A percentile compares a stretch with the other conserved stretches of the same genome.
These are phyloP conservation scores for Clanis bilineata DNA, from an alignment of 2,888 invertebrate species.

Conservation along the genomic window DNA sequence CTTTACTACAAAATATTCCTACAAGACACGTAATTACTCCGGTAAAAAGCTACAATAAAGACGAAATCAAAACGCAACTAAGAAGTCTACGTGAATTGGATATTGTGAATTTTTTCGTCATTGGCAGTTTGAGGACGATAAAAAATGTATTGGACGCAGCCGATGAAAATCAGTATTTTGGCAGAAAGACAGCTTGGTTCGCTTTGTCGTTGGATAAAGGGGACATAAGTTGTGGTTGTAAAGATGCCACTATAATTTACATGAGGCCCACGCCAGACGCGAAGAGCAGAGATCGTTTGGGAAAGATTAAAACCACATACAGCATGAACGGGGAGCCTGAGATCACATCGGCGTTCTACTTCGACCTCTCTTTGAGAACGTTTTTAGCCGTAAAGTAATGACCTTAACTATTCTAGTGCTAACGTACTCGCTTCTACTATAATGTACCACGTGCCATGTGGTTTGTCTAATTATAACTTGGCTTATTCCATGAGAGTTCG, in stretches of 20 bases:
- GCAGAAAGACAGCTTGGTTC: conserved; percentile 94
- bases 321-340: conserved; percentile 88
- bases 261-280: conserved; percentile 87
- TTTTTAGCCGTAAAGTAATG: conserved; percentile 88
- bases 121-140: conserved; percentile 88
- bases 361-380: conserved; percentile 89
- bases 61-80: conserved; percentile 86
- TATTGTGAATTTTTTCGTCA: conserved; percentile 94
- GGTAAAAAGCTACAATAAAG: conserved; percentile 81
- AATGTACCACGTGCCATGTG: conserved; percentile 54
- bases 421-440: conserved; percentile 51
- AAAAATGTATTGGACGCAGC: conserved; percentile 86
- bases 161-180: conserved; percentile 89
- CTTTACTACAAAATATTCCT: conserved; percentile 93
- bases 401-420: conserved; percentile 57
- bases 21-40: conserved; percentile 93
- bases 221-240: conserved; percentile 87
- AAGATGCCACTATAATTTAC: conserved; percentile 89
- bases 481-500: conserved; percentile 67
- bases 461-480: conserved; percentile 66
- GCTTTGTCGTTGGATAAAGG: conserved; percentile 89
- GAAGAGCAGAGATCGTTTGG: conserved; percentile 86
- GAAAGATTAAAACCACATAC: conserved; percentile 86
- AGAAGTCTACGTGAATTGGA: conserved; percentile 89
- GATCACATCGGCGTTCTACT: conserved; percentile 92